Percentiles rank a stretch among this genome's conserved stretches.
These are phyloP conservation scores for Pilophorus perplexus DNA, from an alignment of 2,888 invertebrate genomes.

Conservation along the genomic window DNA sequence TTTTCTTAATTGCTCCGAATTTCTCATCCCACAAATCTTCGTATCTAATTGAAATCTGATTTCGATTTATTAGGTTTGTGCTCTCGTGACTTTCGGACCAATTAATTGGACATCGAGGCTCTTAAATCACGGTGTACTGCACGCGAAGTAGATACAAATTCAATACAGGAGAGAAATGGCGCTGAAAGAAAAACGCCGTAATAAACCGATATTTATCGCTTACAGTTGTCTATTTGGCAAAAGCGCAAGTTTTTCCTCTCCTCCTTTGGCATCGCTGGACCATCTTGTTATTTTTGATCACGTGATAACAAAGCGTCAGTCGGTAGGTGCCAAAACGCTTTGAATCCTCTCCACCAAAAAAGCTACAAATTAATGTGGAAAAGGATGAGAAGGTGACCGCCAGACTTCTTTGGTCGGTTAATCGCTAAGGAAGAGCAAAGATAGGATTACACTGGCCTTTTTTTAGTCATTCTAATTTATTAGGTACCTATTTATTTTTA, in stretches of 20 bases:
- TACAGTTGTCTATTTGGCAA: slow-evolving; percentile 21
- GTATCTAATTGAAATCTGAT: no score
- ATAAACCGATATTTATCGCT: slow-evolving; percentile 24
- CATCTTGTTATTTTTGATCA: slow-evolving; percentile 28
- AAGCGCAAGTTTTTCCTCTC: neutral
- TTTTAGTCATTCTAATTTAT: no score
- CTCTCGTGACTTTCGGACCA: neutral
- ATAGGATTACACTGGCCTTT: no score
- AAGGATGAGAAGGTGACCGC: neutral
- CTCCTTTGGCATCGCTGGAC: neutral
- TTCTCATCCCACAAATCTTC: no score
- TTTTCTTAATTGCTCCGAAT: no score
- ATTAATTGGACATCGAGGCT: neutral
- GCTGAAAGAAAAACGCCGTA: slow-evolving; percentile 21
- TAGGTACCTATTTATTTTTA: no score
- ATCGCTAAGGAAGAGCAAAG: no score
- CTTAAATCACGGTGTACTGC: neutral
- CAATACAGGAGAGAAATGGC: neutral
- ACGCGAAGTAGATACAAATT: no score
- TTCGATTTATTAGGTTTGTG: neutral
- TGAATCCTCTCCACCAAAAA: neutral
- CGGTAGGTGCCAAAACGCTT: neutral
- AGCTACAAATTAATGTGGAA: slow-evolving; percentile 16
- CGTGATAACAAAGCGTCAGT: slow-evolving; percentile 24
- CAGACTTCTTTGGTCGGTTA: neutral